Evolutionary conservation across 2,113 vertebrate genomes (phyloP).

Genomic region (Trinectes maculatus): DNA sequence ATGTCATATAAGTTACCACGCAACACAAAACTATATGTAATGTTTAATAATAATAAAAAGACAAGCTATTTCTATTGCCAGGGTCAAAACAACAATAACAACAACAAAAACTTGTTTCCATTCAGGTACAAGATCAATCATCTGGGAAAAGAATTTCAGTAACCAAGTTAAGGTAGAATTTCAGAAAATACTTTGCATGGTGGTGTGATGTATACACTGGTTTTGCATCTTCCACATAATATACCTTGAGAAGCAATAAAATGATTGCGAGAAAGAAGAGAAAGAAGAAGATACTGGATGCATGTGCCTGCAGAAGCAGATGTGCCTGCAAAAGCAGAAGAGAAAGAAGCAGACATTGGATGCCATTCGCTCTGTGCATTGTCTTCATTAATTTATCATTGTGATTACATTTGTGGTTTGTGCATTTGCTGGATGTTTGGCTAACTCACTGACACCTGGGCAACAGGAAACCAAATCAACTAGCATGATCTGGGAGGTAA

Average conservation of each 20-base stretch:
- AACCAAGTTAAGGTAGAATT: constrained; percentile 67
- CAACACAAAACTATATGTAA: too few relatives aligned
- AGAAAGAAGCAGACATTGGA: constrained; percentile 1
- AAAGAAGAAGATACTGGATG: too few relatives aligned
- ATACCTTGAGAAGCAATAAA: too few relatives aligned
- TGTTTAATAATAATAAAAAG: too few relatives aligned
- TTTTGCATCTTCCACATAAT: constrained; percentile 12
- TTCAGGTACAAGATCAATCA: constrained; percentile 57
- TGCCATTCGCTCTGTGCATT: not conserved
- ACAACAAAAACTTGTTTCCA: constrained; percentile 21
- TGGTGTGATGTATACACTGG: not conserved
- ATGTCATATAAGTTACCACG: not conserved
- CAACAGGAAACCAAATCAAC: constrained; percentile 35
- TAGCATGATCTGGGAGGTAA: constrained; percentile 47
- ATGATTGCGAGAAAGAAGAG: too few relatives aligned
- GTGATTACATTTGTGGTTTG: constrained; percentile 1
- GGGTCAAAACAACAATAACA: constrained; percentile 66
- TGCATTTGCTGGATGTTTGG: constrained; percentile 20
- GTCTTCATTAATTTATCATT: not conserved
- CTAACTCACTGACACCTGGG: constrained; percentile 57
- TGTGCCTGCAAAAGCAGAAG: too few relatives aligned
- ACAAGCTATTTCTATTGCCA: too few relatives aligned
- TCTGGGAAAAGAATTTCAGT: constrained; percentile 56
- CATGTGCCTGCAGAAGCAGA: too few relatives aligned
- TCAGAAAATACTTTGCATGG: constrained; percentile 10